Evolutionary conservation across 2,797 vertebrate genomes (phyloP).

Genomic region (Percopsis omiscomaycus): DNA sequence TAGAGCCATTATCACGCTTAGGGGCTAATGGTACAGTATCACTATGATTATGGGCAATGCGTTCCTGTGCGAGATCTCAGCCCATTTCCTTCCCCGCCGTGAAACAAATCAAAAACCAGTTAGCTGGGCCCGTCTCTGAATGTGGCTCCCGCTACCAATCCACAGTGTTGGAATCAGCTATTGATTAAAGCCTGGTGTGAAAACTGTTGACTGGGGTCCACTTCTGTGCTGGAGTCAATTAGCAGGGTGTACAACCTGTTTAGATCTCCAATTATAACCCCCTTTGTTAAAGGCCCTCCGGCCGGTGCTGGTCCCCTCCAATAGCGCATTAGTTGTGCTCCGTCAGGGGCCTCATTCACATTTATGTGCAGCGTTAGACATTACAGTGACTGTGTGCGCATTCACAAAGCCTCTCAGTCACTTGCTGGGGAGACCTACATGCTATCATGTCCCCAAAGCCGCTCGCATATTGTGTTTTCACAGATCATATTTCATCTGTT

Average conservation of each 20-base stretch:
- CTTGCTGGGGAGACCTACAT: conserved; percentile 1
- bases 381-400: not conserved
- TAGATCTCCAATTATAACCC: conserved; percentile 50
- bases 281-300: conserved; percentile 44
- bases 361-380: conserved; percentile 1
- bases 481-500: conserved; percentile 21
- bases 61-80: conserved; percentile 45
- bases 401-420: not conserved
- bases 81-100: conserved; percentile 53
- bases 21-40: conserved; percentile 55
- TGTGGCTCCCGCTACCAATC: conserved; percentile 26
- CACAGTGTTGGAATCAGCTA: conserved; percentile 44
- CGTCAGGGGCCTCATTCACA: conserved; percentile 30
- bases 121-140: conserved; percentile 38
- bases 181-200: conserved; percentile 36
- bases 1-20: conserved; percentile 53
- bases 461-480: conserved; percentile 1
- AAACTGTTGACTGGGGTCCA: conserved; percentile 32
- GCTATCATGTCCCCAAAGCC: not conserved
- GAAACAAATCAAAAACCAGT: conserved; percentile 71
- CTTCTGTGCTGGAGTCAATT: conserved; percentile 58
- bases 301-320: conserved; percentile 40
- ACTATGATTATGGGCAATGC: conserved; percentile 52
- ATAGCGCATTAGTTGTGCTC: conserved; percentile 30
- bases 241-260: conserved; percentile 51